These are phyloP conservation scores for Priocnemis perturbator DNA, from an alignment of 2,888 invertebrate species.

Conservation along the genomic window DNA sequence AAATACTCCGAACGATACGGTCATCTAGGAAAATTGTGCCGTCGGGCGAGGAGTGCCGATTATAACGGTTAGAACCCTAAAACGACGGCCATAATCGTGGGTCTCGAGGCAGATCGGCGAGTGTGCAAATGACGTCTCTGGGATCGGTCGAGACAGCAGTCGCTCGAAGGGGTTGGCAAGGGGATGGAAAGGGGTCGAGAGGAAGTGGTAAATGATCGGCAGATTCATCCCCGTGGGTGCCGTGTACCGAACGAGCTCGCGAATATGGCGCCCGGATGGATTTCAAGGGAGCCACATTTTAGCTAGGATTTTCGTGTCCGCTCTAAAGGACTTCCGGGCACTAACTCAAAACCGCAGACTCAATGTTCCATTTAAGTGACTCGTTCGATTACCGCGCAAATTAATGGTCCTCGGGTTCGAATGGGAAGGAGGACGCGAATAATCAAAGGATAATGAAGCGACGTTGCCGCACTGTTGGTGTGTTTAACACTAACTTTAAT, in stretches of 20 bases:
- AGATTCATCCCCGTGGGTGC: slow-evolving; percentile 39
- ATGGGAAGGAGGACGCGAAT: too few species aligned
- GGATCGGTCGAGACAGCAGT: slow-evolving; percentile 3
- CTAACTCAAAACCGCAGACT: slow-evolving; percentile 4
- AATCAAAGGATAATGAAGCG: too few species aligned
- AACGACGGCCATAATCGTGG: slow-evolving; percentile 2
- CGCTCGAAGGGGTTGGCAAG: background rate
- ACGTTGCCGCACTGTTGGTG: too few species aligned
- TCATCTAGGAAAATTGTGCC: background rate
- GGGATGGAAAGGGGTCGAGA: slow-evolving; percentile 7
- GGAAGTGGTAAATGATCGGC: slow-evolving; percentile 42
- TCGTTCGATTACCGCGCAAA: background rate
- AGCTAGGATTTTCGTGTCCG: slow-evolving; percentile 14
- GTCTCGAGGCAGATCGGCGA: background rate
- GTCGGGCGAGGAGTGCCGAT: background rate
- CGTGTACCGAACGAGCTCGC: slow-evolving; percentile 35
- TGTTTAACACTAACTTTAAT: too few species aligned
- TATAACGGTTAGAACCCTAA: slow-evolving; percentile 4
- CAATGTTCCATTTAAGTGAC: slow-evolving; percentile 1
- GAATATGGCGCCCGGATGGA: slow-evolving; percentile 40
- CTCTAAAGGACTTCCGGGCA: background rate
- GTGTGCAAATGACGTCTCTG: slow-evolving; percentile 3
- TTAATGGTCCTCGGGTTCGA: too few species aligned
- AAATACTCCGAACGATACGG: too few species aligned
- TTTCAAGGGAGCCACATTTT: slow-evolving; percentile 38